Evolutionary conservation across 2,888 invertebrate species (phyloP).

Genomic region (Amphipyra berbera): DNA sequence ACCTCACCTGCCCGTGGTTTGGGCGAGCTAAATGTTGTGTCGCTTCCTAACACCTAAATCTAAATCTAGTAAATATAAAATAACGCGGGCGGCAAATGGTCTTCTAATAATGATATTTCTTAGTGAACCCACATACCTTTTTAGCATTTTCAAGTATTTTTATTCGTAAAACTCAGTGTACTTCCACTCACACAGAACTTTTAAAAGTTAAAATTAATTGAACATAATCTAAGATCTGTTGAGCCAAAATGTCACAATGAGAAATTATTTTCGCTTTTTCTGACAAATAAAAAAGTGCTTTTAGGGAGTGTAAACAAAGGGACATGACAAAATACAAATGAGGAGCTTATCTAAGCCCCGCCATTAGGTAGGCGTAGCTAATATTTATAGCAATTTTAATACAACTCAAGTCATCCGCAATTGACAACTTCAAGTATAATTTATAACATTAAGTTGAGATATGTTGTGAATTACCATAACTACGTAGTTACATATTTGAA

Average conservation of each 20-base stretch:
- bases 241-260: constrained; percentile 58
- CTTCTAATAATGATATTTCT: too few species aligned
- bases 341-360: constrained; percentile 64
- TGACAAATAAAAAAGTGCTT: constrained; percentile 54
- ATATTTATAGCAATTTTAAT: constrained; percentile 56
- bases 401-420: constrained; percentile 16
- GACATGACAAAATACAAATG: constrained; percentile 65
- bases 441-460: not conserved
- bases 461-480: not conserved
- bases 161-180: constrained; percentile 3
- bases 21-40: too few species aligned
- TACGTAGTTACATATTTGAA: too few species aligned
- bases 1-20: too few species aligned
- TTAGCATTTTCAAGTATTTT: not conserved
- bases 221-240: constrained; percentile 53
- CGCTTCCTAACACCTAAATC: too few species aligned
- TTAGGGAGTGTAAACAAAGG: constrained; percentile 60
- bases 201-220: constrained; percentile 50
- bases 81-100: too few species aligned
- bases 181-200: constrained; percentile 26
- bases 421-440: not conserved
- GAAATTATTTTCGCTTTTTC: constrained; percentile 63
- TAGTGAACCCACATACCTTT: not conserved
- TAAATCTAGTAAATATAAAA: too few species aligned
- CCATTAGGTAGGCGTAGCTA: constrained; percentile 51